A percentile compares a stretch with the other conserved stretches of the same genome.
phyloP scores from a whole-genome alignment of 2,888 invertebrate species.

The Agrotis exclamationis region DNA sequence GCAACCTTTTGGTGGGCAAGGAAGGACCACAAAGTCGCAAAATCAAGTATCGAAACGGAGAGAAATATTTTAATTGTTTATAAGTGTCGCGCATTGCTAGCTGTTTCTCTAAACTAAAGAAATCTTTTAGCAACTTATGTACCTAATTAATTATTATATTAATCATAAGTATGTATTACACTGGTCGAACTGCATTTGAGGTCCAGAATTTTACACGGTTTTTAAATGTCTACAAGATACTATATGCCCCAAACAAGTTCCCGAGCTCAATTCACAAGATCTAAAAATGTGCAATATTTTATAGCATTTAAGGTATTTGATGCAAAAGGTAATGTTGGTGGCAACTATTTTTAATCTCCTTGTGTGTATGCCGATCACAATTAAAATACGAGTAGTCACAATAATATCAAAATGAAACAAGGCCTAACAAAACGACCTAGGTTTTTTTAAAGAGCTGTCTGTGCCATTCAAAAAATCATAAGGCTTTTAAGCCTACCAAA shows the following conservation, averaged over 20 bases:
- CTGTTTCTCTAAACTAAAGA: too few relatives aligned
- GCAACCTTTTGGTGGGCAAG: too few relatives aligned
- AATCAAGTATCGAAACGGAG: too few relatives aligned
- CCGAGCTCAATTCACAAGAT: background rate
- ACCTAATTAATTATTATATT: too few relatives aligned
- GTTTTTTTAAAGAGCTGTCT: slow-evolving; percentile 64
- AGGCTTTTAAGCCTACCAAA: background rate
- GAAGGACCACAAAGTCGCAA: too few relatives aligned
- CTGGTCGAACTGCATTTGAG: background rate
- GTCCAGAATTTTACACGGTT: background rate
- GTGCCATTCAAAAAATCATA: slow-evolving; percentile 1
- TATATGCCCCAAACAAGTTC: background rate
- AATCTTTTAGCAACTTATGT: too few relatives aligned
- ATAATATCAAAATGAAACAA: background rate
- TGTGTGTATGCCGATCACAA: too few relatives aligned
- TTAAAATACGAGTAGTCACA: too few relatives aligned
- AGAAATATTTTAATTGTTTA: too few relatives aligned
- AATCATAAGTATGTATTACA: background rate
- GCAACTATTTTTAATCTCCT: background rate
- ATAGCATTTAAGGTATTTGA: background rate
- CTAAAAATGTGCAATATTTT: background rate
- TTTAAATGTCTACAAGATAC: too few relatives aligned
- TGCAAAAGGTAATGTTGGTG: background rate
- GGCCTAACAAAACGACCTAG: slow-evolving; percentile 69
- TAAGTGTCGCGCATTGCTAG: too few relatives aligned